Evolutionary conservation across 2,888 invertebrate genomes (phyloP).

Genomic region (Nomada fabriciana): DNA sequence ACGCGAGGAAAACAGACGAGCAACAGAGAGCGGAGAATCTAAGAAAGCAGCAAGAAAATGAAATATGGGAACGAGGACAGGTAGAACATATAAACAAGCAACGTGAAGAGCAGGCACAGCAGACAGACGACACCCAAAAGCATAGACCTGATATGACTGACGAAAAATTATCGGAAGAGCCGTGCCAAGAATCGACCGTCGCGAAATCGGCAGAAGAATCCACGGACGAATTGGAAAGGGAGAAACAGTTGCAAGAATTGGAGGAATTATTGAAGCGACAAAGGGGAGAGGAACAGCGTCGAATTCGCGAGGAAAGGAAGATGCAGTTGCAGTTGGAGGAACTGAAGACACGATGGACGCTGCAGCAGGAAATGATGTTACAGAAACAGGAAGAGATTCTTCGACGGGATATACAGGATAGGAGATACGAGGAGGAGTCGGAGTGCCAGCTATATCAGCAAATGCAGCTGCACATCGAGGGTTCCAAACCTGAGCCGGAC

Average conservation of each 20-base stretch:
- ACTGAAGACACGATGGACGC: not conserved
- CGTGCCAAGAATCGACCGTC: not conserved
- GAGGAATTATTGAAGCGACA: constrained; percentile 6
- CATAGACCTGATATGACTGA: not conserved
- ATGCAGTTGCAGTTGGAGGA: constrained; percentile 41
- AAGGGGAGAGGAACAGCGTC: constrained; percentile 24
- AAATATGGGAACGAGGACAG: not conserved
- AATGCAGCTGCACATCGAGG: constrained; percentile 37
- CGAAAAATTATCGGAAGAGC: not conserved
- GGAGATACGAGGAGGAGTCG: constrained; percentile 24
- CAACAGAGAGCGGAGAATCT: not conserved
- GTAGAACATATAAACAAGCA: not conserved
- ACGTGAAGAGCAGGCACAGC: not conserved
- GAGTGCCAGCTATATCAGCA: constrained; percentile 34
- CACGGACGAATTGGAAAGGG: not conserved
- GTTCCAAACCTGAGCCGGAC: constrained; percentile 14
- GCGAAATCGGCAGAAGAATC: not conserved
- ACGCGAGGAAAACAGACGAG: not conserved
- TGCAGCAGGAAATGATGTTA: constrained; percentile 20
- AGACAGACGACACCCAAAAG: not conserved
- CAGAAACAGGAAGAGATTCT: constrained; percentile 30
- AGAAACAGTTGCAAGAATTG: not conserved
- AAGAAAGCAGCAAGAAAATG: not conserved
- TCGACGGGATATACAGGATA: constrained; percentile 29
- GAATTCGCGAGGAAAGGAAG: constrained; percentile 15